phyloP scores from a whole-genome alignment of 1,140 invertebrate species.

The Lucilia cuprina region DNA sequence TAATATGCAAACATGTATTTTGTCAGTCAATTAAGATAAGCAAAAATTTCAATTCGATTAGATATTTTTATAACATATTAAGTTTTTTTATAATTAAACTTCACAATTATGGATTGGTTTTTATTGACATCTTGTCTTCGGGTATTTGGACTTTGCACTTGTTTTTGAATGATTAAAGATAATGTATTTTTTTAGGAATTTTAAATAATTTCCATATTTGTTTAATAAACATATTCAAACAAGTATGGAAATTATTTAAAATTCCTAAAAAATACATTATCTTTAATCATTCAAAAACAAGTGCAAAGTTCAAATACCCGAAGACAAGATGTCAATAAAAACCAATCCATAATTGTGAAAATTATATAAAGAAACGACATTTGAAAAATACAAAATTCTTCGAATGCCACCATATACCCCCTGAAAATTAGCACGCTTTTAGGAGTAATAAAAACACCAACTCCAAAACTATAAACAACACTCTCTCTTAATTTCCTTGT shows the following conservation, averaged over 20 bases:
- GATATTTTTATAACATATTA: too few relatives aligned
- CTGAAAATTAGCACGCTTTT: background rate
- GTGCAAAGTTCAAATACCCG: background rate
- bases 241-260: too few relatives aligned
- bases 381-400: background rate
- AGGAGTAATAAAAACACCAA: background rate
- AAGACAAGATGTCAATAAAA: background rate
- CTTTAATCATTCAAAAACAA: background rate
- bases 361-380: background rate
- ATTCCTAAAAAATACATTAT: background rate
- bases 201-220: too few relatives aligned
- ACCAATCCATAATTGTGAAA: background rate
- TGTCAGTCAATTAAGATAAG: too few relatives aligned
- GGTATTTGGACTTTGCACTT: background rate
- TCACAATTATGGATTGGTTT: background rate
- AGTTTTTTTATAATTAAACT: background rate
- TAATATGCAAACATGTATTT: too few relatives aligned
- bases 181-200: background rate
- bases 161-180: background rate
- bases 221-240: too few relatives aligned
- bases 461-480: background rate
- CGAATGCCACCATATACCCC: background rate
- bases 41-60: too few relatives aligned
- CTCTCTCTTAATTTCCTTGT: background rate
- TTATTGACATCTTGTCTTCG: background rate